Conservation (phyloP, 2,797 vertebrate species). For the Syngnathus rostellatus region DNA sequence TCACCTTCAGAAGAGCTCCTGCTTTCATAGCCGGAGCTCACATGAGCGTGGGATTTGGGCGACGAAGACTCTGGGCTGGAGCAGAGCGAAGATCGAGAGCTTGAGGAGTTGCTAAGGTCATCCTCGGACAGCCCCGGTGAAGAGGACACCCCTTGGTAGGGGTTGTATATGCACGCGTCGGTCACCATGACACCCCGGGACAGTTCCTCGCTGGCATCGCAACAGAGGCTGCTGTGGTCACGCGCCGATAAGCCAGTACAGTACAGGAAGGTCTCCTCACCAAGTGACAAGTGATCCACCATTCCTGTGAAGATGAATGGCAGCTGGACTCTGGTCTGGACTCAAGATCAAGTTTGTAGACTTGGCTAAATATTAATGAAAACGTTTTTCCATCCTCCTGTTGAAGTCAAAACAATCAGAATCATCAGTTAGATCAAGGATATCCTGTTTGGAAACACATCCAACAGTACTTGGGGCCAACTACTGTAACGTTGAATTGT, state of each 20-base stretch:
- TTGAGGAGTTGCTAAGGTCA: conserved; percentile 87
- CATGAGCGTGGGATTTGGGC: conserved; percentile 19
- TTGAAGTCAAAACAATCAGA: conserved; percentile 18
- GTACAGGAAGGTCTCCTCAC: conserved; percentile 84
- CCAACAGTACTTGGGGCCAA: neutral
- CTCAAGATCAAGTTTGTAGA: conserved; percentile 24
- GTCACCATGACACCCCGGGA: conserved; percentile 75
- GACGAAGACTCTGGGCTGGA: conserved; percentile 83
- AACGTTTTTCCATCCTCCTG: conserved; percentile 34
- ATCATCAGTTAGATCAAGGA: neutral
- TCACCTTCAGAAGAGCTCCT: conserved; percentile 70
- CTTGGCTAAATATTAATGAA: conserved; percentile 13
- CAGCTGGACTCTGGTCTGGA: conserved; percentile 38
- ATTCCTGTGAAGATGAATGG: conserved; percentile 64
- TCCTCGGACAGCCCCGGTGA: conserved; percentile 77
- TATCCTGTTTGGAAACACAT: neutral
- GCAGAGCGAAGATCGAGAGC: conserved; percentile 80
- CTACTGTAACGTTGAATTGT: neutral
- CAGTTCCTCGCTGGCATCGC: conserved; percentile 60
- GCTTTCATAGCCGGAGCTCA: conserved; percentile 59
- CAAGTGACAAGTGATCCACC: conserved; percentile 92
- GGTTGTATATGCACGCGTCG: conserved; percentile 72
- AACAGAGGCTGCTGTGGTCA: conserved; percentile 44
- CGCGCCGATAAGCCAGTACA: conserved; percentile 45
- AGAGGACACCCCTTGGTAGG: conserved; percentile 47